Evolutionary conservation across 2,888 invertebrate species (phyloP).

Genomic region (Rhimphoctona megacephalus): DNA sequence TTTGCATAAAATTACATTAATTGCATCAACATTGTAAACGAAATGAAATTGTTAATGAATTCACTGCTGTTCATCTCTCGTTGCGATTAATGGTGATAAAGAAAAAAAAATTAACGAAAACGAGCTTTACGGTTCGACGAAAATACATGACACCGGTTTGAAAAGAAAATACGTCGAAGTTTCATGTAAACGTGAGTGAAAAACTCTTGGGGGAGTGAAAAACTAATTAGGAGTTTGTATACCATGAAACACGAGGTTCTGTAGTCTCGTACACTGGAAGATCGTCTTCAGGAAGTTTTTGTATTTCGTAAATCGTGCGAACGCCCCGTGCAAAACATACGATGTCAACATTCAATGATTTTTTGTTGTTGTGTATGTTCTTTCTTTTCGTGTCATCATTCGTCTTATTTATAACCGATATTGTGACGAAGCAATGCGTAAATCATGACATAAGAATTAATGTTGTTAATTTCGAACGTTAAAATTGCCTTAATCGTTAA

Average conservation of each 20-base stretch:
- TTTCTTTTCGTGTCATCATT: slow-evolving; percentile 64
- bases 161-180: slow-evolving; percentile 10
- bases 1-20: no score
- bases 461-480: no score
- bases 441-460: no score
- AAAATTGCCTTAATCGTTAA: neutral
- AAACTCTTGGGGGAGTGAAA: slow-evolving; percentile 30
- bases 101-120: slow-evolving; percentile 1
- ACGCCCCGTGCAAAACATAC: slow-evolving; percentile 80
- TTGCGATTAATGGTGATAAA: neutral
- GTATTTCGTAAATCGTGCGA: slow-evolving; percentile 77
- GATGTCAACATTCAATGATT: slow-evolving; percentile 75
- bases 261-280: slow-evolving; percentile 59
- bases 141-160: slow-evolving; percentile 13
- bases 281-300: slow-evolving; percentile 69
- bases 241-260: slow-evolving; percentile 48
- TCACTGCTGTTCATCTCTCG: neutral
- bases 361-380: slow-evolving; percentile 2
- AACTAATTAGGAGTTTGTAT: slow-evolving; percentile 29
- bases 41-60: neutral
- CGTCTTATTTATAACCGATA: slow-evolving; percentile 5
- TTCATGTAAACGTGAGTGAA: slow-evolving; percentile 42
- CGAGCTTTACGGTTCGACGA: slow-evolving; percentile 25
- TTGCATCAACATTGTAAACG: neutral
- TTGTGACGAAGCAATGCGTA: neutral